Conservation (phyloP, 2,797 vertebrate genomes). For the Micropoecilia bifurca region DNA sequence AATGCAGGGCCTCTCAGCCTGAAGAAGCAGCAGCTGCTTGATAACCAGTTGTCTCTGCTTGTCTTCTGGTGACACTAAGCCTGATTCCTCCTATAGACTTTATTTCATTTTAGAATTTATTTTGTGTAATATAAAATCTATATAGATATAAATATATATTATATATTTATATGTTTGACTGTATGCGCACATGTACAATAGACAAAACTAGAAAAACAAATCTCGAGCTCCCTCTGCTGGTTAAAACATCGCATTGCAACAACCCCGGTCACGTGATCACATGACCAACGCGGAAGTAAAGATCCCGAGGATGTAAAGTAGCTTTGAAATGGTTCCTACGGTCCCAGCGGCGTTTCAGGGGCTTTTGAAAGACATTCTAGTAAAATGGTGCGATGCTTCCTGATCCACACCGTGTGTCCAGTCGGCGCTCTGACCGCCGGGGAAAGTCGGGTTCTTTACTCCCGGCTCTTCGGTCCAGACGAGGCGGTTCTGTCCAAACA, state of each 20-base stretch:
- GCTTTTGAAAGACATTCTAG: background rate
- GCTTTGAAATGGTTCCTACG: background rate
- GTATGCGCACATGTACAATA: background rate
- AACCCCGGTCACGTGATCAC: slow-evolving; percentile 48
- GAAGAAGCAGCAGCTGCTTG: slow-evolving; percentile 66
- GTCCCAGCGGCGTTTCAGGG: accelerated
- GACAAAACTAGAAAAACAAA: no score
- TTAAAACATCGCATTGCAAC: background rate
- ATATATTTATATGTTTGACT: background rate
- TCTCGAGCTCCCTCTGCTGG: slow-evolving; percentile 60
- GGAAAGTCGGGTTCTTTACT: slow-evolving; percentile 85
- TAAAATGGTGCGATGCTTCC: slow-evolving; percentile 86
- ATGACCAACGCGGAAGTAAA: slow-evolving; percentile 77
- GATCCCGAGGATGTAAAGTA: accelerated
- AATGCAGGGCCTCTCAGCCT: slow-evolving; percentile 35
- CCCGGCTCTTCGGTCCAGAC: slow-evolving; percentile 82
- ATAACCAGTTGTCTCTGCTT: slow-evolving; percentile 60
- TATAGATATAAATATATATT: background rate
- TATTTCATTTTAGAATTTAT: background rate
- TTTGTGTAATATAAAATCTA: background rate
- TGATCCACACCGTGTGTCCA: slow-evolving; percentile 85
- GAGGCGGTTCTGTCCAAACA: slow-evolving; percentile 31
- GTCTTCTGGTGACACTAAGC: slow-evolving; percentile 32
- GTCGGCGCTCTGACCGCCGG: slow-evolving; percentile 63
- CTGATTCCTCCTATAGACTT: background rate